Percentiles rank a stretch among this genome's conserved stretches.
These are phyloP conservation scores for Meghimatium bilineatum DNA, from an alignment of 2,888 invertebrate genomes.

Conservation along the genomic window DNA sequence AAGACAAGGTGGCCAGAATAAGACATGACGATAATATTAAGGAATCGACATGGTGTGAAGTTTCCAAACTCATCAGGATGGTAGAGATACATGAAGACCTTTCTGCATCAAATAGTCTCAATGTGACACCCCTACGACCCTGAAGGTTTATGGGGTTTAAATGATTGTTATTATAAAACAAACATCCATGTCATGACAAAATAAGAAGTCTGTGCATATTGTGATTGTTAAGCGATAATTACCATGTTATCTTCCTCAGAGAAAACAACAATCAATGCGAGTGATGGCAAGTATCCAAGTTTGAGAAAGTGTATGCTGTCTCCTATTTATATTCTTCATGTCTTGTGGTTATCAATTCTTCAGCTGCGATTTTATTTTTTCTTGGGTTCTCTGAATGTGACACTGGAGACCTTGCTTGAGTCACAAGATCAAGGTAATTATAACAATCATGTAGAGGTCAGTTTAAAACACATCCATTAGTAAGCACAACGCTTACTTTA, in stretches of 20 bases:
- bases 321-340: slow-evolving; percentile 61
- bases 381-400: slow-evolving; percentile 61
- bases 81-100: too few relatives aligned
- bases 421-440: slow-evolving; percentile 33
- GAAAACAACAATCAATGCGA: background rate
- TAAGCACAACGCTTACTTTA: too few relatives aligned
- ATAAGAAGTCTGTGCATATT: background rate
- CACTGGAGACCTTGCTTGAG: slow-evolving; percentile 33
- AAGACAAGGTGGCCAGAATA: too few relatives aligned
- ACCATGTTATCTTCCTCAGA: background rate
- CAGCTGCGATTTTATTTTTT: slow-evolving; percentile 66
- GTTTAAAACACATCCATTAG: too few relatives aligned
- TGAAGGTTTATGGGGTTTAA: too few relatives aligned
- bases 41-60: too few relatives aligned
- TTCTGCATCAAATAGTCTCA: too few relatives aligned
- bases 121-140: too few relatives aligned
- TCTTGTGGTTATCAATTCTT: slow-evolving; percentile 62
- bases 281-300: slow-evolving; percentile 10
- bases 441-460: background rate
- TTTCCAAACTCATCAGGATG: too few relatives aligned
- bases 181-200: too few relatives aligned
- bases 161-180: too few relatives aligned
- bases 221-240: background rate
- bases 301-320: slow-evolving; percentile 56
- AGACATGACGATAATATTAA: too few relatives aligned